phyloP scores from a whole-genome alignment of 2,113 vertebrate genomes.

The Rhinichthys klamathensis region DNA sequence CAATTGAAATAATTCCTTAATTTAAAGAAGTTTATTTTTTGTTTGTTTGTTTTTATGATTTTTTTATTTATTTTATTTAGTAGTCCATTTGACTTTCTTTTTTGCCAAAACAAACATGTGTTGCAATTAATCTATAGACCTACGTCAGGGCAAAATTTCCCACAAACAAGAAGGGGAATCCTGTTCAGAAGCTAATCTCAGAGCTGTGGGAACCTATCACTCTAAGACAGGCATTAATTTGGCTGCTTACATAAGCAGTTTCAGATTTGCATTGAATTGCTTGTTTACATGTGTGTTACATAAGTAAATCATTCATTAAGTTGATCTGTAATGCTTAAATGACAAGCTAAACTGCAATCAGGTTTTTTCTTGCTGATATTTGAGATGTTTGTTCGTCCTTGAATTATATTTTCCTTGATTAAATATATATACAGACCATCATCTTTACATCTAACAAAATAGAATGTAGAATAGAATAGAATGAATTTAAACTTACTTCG shows the following conservation, averaged over 20 bases:
- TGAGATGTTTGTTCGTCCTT: neutral
- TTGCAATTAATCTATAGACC: neutral
- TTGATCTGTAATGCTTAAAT: conserved; percentile 10
- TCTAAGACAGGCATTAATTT: neutral
- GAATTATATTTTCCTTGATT: neutral
- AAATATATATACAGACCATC: neutral
- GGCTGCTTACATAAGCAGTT: conserved; percentile 11
- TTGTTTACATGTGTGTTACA: conserved; percentile 54
- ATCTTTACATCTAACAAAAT: neutral
- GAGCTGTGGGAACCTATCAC: neutral
- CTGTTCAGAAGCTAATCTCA: neutral
- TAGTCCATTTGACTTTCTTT: neutral
- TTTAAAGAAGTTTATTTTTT: neutral
- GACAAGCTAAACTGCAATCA: neutral
- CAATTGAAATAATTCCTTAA: neutral
- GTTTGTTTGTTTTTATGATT: neutral
- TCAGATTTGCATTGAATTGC: neutral
- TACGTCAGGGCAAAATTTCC: neutral
- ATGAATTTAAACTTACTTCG: too few species aligned
- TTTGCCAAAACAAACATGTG: neutral
- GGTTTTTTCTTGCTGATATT: neutral
- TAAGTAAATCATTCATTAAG: conserved; percentile 69
- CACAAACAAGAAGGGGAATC: neutral
- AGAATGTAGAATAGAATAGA: too few species aligned
- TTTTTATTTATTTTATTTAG: neutral